Conservation (phyloP, 2,888 invertebrate genomes). For the Beris morrisii region DNA sequence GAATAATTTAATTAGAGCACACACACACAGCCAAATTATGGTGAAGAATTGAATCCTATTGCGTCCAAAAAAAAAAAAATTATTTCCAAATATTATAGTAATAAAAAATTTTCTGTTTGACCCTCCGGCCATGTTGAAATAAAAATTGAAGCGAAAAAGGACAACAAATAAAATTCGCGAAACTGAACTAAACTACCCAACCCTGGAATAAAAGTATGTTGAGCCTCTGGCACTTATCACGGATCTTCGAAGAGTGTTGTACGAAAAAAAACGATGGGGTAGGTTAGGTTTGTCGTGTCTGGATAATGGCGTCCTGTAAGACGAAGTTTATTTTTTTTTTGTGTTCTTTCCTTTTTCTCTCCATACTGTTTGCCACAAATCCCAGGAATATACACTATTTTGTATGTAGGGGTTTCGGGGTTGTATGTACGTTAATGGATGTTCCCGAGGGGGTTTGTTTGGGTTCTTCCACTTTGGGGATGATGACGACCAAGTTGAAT, state of each 20-base stretch:
- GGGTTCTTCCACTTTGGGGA: slow-evolving; percentile 9
- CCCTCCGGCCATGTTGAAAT: too few species aligned
- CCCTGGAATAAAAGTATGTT: not conserved
- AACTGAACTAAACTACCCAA: not conserved
- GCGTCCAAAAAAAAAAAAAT: too few species aligned
- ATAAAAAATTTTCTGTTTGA: too few species aligned
- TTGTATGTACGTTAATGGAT: slow-evolving; percentile 1
- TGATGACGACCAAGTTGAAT: too few species aligned
- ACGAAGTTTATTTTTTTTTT: not conserved
- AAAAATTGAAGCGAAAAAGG: too few species aligned
- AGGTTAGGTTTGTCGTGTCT: slow-evolving; percentile 35
- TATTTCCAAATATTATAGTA: too few species aligned
- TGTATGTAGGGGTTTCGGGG: not conserved
- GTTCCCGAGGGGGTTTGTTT: slow-evolving; percentile 28
- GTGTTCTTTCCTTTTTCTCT: not conserved
- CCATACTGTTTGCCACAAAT: not conserved
- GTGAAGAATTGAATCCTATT: too few species aligned
- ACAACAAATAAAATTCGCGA: too few species aligned
- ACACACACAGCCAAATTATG: too few species aligned
- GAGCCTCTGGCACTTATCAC: too few species aligned
- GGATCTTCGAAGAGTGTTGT: not conserved
- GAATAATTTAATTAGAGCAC: too few species aligned
- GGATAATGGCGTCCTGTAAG: slow-evolving; percentile 20
- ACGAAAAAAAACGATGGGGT: slow-evolving; percentile 26
- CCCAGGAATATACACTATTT: not conserved